Evolutionary conservation across 1,140 invertebrate species (phyloP).

Genomic region (Sweltsa coloradensis): DNA sequence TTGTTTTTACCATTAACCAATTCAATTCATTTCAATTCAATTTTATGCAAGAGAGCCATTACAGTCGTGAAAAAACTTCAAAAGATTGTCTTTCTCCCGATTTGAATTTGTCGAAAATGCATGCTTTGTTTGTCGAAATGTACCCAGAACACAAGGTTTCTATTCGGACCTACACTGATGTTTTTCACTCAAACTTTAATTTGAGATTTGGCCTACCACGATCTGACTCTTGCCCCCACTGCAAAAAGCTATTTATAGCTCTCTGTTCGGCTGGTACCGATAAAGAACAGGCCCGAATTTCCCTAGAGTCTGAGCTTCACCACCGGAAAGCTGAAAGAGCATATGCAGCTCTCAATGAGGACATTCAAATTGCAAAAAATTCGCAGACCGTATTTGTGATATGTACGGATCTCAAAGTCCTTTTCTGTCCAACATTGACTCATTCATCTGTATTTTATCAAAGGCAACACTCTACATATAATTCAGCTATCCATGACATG

Average conservation of each 20-base stretch:
- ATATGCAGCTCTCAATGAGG: background rate
- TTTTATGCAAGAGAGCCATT: conserved; percentile 8
- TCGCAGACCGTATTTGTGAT: background rate
- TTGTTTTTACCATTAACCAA: too few relatives aligned
- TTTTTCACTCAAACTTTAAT: conserved; percentile 9
- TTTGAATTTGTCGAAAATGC: conserved; percentile 5
- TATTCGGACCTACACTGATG: conserved; percentile 2
- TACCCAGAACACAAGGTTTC: conserved; percentile 9
- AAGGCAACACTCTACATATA: conserved; percentile 11
- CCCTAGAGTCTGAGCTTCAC: background rate
- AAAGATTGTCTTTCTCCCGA: background rate
- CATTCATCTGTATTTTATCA: conserved; percentile 2
- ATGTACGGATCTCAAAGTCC: conserved; percentile 2
- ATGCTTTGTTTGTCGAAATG: conserved; percentile 7
- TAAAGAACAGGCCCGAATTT: background rate
- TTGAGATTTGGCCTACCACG: conserved; percentile 8
- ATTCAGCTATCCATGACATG: conserved; percentile 14
- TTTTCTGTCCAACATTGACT: conserved; percentile 3
- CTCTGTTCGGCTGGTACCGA: background rate
- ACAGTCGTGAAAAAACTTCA: background rate
- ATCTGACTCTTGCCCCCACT: conserved; percentile 6
- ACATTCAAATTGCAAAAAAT: background rate
- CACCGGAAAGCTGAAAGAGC: background rate
- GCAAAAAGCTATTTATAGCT: background rate
- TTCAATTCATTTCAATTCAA: too few relatives aligned